These are phyloP conservation scores for Prostheceraeus crozeri DNA, from an alignment of 2,888 invertebrate species.

Conservation along the genomic window DNA sequence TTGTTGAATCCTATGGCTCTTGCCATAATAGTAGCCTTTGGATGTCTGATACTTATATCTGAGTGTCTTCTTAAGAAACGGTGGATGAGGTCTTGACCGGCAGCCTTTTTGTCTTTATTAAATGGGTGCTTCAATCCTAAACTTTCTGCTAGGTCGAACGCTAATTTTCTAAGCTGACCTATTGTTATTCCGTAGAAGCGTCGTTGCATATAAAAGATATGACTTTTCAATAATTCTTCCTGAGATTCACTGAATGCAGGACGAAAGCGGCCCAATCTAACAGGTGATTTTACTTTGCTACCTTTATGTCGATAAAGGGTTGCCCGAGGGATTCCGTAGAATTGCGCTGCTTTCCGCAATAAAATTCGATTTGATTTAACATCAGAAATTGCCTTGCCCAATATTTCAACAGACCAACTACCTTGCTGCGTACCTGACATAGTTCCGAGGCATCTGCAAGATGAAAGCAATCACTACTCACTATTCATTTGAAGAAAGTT, in stretches of 20 bases:
- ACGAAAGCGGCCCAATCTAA: background rate
- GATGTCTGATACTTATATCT: constrained; percentile 34
- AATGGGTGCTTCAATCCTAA: constrained; percentile 32
- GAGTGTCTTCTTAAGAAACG: constrained; percentile 31
- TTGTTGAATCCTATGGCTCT: constrained; percentile 39
- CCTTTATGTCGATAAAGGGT: background rate
- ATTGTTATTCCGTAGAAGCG: constrained; percentile 1
- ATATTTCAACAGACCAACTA: background rate
- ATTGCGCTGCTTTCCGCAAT: background rate
- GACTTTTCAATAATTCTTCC: constrained; percentile 3
- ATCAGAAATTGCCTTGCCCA: background rate
- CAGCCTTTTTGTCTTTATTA: constrained; percentile 33
- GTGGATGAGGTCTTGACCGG: constrained; percentile 38
- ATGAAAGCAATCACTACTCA: background rate
- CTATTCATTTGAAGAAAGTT: too few relatives aligned
- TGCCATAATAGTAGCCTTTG: constrained; percentile 38
- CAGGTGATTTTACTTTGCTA: background rate
- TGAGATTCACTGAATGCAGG: background rate
- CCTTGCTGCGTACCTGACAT: background rate
- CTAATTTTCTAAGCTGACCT: constrained; percentile 23
- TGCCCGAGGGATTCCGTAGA: background rate
- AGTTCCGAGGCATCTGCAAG: background rate
- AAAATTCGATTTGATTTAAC: background rate
- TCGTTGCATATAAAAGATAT: too few relatives aligned
- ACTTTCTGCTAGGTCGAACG: constrained; percentile 31